A percentile compares a stretch with the other conserved stretches of the same genome.
Evolutionary conservation across 2,797 vertebrate genomes (phyloP).

Genomic region (Semaprochilodus insignis): DNA sequence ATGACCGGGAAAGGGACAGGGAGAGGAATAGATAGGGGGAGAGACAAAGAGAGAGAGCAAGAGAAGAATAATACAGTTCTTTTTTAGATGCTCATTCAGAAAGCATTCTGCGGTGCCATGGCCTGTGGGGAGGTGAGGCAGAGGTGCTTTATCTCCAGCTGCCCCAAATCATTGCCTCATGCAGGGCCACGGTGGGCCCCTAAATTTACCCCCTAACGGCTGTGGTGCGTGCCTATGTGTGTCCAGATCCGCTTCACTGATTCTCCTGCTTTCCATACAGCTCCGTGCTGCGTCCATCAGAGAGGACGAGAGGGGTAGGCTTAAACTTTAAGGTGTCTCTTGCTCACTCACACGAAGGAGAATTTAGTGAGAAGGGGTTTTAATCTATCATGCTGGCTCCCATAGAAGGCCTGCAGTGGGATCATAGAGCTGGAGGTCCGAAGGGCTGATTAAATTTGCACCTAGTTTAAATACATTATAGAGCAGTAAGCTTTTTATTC

Average conservation of each 20-base stretch:
- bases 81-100: slow-evolving; percentile 37
- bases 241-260: not conserved
- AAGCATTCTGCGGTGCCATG: slow-evolving; percentile 34
- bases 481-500: no score
- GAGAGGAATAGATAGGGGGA: not conserved
- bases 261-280: not conserved
- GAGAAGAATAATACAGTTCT: not conserved
- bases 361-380: not conserved
- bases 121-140: slow-evolving; percentile 18
- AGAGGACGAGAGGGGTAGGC: not conserved
- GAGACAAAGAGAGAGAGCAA: slow-evolving; percentile 12
- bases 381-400: not conserved
- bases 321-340: not conserved
- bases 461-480: no score
- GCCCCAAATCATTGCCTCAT: slow-evolving; percentile 68
- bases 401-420: not conserved
- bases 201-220: slow-evolving; percentile 27
- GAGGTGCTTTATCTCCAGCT: slow-evolving; percentile 71
- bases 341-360: not conserved
- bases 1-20: slow-evolving; percentile 49
- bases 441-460: not conserved
- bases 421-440: not conserved
- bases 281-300: not conserved
- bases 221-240: not conserved
- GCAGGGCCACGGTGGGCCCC: slow-evolving; percentile 41